A percentile compares a stretch with the other conserved stretches of the same genome.
Conservation (phyloP, 2,888 invertebrate species). For the Philopedon plagiatum region DNA sequence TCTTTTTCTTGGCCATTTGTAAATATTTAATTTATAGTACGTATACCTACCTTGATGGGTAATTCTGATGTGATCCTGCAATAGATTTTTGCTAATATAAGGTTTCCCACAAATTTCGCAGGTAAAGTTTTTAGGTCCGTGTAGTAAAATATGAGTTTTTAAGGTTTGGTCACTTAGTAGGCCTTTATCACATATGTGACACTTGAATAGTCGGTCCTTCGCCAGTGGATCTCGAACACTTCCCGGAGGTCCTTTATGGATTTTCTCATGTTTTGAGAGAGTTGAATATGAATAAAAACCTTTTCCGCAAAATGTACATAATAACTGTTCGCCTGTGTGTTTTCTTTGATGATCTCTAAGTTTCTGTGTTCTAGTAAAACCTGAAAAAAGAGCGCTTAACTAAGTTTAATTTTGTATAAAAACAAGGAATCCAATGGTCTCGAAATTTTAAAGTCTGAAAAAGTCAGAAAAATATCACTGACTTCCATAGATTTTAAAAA, state of each 20-base stretch:
- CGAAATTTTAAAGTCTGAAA: too few relatives aligned
- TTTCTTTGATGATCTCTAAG: constrained; percentile 51
- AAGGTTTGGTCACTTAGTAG: constrained; percentile 49
- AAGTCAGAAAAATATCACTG: too few relatives aligned
- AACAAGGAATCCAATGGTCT: too few relatives aligned
- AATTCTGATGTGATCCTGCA: constrained; percentile 50
- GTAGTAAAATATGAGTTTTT: constrained; percentile 49
- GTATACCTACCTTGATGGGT: constrained; percentile 49
- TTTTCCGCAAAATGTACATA: constrained; percentile 52
- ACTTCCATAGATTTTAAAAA: too few relatives aligned
- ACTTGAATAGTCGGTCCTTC: constrained; percentile 39
- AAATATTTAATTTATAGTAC: too few relatives aligned
- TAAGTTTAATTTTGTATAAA: too few relatives aligned
- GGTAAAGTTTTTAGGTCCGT: constrained; percentile 50
- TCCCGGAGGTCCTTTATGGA: constrained; percentile 45
- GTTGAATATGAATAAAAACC: constrained; percentile 51
- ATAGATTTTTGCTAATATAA: constrained; percentile 46
- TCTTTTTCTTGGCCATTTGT: too few relatives aligned
- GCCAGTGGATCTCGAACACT: constrained; percentile 28
- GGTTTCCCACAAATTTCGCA: constrained; percentile 53
- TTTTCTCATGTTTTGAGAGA: constrained; percentile 50
- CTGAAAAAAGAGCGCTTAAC: constrained; percentile 27
- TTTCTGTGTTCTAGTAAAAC: constrained; percentile 50
- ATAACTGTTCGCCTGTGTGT: constrained; percentile 50
- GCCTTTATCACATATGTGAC: constrained; percentile 50